Percentiles rank a stretch among this genome's conserved stretches.
Conservation (phyloP, 2,888 invertebrate genomes). For the Zhengitettix transpicula region DNA sequence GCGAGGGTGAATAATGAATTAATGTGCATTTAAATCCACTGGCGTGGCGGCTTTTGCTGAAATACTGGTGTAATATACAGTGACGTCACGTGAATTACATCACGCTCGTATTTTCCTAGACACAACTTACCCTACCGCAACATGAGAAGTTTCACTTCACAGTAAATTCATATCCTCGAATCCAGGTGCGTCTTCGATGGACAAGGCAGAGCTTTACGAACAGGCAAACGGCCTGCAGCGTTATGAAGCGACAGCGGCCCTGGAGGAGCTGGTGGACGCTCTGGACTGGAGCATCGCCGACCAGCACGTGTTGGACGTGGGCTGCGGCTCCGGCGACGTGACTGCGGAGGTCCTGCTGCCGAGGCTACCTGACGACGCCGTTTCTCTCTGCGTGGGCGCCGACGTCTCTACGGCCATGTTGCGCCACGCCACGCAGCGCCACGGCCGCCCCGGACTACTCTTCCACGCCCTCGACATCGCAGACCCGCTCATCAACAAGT, state of each 20-base stretch:
- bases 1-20: too few species aligned
- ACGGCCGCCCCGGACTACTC: neutral
- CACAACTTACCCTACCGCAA: too few species aligned
- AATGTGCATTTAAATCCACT: too few species aligned
- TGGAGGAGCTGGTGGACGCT: neutral
- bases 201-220: neutral
- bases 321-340: neutral
- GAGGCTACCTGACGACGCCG: neutral
- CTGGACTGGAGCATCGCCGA: neutral
- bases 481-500: neutral
- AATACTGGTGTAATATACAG: too few species aligned
- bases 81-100: too few species aligned
- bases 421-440: neutral
- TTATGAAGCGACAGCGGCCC: neutral
- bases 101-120: too few species aligned
- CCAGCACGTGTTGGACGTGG: neutral
- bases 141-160: too few species aligned
- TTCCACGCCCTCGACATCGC: neutral
- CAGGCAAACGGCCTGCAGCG: neutral
- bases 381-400: neutral
- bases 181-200: neutral
- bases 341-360: neutral
- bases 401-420: neutral
- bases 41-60: too few species aligned
- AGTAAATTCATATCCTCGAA: too few species aligned